Evolutionary conservation across 2,888 invertebrate genomes (phyloP).

Genomic region (Chymomyza procnemis): DNA sequence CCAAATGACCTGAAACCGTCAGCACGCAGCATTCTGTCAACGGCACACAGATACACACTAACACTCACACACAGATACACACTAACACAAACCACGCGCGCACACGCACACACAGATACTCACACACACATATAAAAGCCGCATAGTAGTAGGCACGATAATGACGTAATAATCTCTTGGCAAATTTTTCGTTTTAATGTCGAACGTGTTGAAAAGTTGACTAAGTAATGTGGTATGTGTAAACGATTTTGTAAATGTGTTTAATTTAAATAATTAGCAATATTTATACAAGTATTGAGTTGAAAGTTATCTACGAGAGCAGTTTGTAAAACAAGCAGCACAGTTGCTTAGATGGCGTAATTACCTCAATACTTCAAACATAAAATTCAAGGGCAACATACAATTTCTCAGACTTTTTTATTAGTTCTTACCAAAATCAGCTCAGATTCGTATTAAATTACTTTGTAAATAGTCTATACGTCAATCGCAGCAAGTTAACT

Average conservation of each 20-base stretch:
- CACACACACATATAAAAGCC: neutral
- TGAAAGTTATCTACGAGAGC: too few species aligned
- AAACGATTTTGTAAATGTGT: constrained; percentile 15
- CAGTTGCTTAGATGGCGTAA: too few species aligned
- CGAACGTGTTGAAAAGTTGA: constrained; percentile 5
- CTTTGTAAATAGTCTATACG: too few species aligned
- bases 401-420: too few species aligned
- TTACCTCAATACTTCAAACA: too few species aligned
- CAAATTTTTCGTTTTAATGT: constrained; percentile 10
- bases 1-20: neutral
- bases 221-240: neutral
- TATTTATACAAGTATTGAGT: neutral
- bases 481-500: too few species aligned
- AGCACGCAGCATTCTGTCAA: neutral
- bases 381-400: too few species aligned
- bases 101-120: neutral
- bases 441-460: too few species aligned
- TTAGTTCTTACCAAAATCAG: too few species aligned
- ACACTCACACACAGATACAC: neutral
- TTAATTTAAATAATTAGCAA: constrained; percentile 15
- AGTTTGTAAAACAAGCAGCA: too few species aligned
- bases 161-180: neutral
- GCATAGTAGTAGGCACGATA: neutral
- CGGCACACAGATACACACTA: neutral
- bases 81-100: too few species aligned